Evolutionary conservation across 2,797 vertebrate species (phyloP).

Genomic region (Harpagifer antarcticus): DNA sequence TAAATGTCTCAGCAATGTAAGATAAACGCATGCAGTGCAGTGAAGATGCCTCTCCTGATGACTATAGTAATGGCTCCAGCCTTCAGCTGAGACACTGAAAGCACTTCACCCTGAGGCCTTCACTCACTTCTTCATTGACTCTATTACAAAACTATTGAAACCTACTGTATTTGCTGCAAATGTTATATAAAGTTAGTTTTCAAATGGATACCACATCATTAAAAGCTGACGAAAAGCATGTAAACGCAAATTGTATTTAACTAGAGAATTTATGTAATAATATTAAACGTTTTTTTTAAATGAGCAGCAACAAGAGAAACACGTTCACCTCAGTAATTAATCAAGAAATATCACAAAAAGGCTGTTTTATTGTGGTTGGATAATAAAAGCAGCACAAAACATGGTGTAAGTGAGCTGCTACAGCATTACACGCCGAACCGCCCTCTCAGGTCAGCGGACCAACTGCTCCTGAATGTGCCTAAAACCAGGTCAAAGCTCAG

Average conservation of each 20-base stretch:
- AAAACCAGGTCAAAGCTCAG: no score
- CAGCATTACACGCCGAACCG: no score
- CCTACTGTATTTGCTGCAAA: background rate
- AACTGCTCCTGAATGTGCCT: no score
- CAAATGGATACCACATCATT: background rate
- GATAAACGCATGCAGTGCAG: background rate
- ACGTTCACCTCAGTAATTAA: background rate
- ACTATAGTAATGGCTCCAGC: slow-evolving; percentile 14
- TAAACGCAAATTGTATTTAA: background rate
- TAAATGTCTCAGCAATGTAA: slow-evolving; percentile 5
- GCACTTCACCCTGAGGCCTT: slow-evolving; percentile 1
- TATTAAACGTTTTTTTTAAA: background rate
- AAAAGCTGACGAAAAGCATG: background rate
- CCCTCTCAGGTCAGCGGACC: no score
- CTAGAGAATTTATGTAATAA: background rate
- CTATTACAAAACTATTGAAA: background rate
- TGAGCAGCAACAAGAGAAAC: background rate
- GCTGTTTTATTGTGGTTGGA: background rate
- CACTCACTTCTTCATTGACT: slow-evolving; percentile 21
- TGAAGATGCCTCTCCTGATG: slow-evolving; percentile 20
- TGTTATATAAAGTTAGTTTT: background rate
- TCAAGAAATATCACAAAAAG: background rate
- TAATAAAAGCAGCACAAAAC: background rate
- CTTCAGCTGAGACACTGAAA: slow-evolving; percentile 4
- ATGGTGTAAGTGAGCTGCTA: no score